phyloP scores from a whole-genome alignment of 2,797 vertebrate species.

The Pagetopsis macropterus region DNA sequence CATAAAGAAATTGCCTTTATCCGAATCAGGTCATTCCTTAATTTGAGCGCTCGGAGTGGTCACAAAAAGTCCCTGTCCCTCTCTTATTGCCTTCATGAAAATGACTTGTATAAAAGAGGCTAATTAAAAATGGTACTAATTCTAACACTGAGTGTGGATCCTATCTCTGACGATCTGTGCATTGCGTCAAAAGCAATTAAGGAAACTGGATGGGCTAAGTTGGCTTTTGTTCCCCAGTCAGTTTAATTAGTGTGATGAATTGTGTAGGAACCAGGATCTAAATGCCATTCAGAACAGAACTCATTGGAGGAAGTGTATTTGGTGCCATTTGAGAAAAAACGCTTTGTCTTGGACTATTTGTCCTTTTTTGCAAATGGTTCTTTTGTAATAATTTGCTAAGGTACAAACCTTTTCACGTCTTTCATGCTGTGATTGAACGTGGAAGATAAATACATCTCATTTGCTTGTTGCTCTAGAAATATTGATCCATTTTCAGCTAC shows the following conservation, averaged over 20 bases:
- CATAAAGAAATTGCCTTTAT: constrained; percentile 19
- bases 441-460: too few relatives aligned
- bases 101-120: constrained; percentile 55
- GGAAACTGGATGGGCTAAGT: constrained; percentile 65
- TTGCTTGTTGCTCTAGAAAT: constrained; percentile 12
- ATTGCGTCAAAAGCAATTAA: constrained; percentile 77
- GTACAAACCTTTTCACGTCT: constrained; percentile 11
- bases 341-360: constrained; percentile 23
- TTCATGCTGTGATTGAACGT: not conserved
- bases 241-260: constrained; percentile 71
- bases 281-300: constrained; percentile 55
- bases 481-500: constrained; percentile 37
- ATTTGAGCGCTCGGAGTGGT: constrained; percentile 22
- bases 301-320: constrained; percentile 17
- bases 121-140: constrained; percentile 71
- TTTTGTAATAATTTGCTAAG: constrained; percentile 1
- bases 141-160: constrained; percentile 54
- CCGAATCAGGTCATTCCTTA: constrained; percentile 40
- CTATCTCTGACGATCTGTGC: constrained; percentile 68
- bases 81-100: constrained; percentile 43
- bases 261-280: constrained; percentile 38
- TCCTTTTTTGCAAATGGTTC: constrained; percentile 36
- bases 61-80: constrained; percentile 10
- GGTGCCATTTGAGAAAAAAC: constrained; percentile 17
- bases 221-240: constrained; percentile 71